Evolutionary conservation across 2,113 vertebrate species (phyloP).

Genomic region (Okapia johnstoni): DNA sequence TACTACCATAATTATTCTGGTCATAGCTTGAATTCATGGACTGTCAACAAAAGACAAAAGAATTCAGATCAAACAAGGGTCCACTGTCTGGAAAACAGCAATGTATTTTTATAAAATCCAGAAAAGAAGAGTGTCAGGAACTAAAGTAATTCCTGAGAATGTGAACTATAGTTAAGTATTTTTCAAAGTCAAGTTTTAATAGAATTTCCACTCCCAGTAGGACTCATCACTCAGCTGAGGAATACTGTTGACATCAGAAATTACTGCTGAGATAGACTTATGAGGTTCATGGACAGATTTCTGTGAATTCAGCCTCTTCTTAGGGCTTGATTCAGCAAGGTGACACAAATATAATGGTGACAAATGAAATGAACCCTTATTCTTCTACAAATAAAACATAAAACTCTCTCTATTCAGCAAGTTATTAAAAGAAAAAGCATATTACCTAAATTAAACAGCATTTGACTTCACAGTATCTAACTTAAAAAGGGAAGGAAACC

Average conservation of each 20-base stretch:
- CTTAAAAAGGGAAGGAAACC: neutral
- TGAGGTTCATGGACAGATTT: constrained; percentile 4
- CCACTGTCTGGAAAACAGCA: constrained; percentile 9
- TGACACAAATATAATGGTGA: constrained; percentile 13
- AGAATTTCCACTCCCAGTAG: neutral
- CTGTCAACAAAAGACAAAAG: neutral
- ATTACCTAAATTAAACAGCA: constrained; percentile 18
- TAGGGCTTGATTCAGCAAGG: constrained; percentile 15
- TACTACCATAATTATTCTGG: neutral
- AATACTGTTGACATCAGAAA: constrained; percentile 26
- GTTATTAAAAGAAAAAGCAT: neutral
- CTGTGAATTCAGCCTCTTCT: constrained; percentile 10
- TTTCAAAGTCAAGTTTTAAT: constrained; percentile 39
- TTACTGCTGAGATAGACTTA: constrained; percentile 24
- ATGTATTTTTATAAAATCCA: neutral
- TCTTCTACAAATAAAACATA: constrained; percentile 42
- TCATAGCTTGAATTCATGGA: neutral
- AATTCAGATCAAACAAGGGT: neutral
- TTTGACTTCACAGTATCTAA: neutral
- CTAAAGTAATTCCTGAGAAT: constrained; percentile 30
- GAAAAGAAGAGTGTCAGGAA: neutral
- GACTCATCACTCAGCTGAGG: constrained; percentile 29
- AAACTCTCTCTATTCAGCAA: constrained; percentile 1
- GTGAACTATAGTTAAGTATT: constrained; percentile 23
- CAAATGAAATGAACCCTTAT: constrained; percentile 14